Conservation (phyloP, 2,797 vertebrate species). For the Gadopsis bispinosus region DNA sequence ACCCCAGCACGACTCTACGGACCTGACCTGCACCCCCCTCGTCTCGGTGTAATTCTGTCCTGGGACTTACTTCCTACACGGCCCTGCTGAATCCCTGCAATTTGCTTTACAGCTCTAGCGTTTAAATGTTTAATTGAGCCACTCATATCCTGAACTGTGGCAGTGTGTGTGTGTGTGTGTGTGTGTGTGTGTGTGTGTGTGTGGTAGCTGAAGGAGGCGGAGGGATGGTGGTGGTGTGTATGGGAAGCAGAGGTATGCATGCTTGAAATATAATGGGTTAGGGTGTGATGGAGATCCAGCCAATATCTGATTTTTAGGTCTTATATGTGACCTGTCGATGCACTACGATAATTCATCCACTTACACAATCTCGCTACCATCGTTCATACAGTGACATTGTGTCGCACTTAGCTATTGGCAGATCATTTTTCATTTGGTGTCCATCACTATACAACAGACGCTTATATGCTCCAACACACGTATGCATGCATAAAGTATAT, state of each 20-base stretch:
- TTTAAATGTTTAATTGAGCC: constrained; percentile 86
- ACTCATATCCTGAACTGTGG: constrained; percentile 64
- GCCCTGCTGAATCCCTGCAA: constrained; percentile 77
- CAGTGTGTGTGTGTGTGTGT: constrained; percentile 37
- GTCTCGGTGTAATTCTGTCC: constrained; percentile 70
- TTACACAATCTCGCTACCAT: constrained; percentile 10
- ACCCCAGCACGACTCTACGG: constrained; percentile 51
- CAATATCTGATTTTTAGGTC: constrained; percentile 18
- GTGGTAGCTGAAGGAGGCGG: constrained; percentile 15
- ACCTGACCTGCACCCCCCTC: constrained; percentile 71
- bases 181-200: constrained; percentile 30
- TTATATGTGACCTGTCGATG: constrained; percentile 58
- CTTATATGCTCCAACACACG: not conserved
- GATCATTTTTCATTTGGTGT: constrained; percentile 17
- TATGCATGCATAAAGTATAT: not conserved
- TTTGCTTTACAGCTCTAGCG: constrained; percentile 80
- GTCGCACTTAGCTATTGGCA: constrained; percentile 14
- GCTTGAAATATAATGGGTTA: constrained; percentile 51
- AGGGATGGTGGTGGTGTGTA: constrained; percentile 30
- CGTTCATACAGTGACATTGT: constrained; percentile 8
- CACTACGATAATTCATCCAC: constrained; percentile 36
- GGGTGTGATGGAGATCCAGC: constrained; percentile 53
- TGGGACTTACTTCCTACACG: constrained; percentile 77
- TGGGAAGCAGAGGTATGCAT: constrained; percentile 30
- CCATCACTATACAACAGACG: constrained; percentile 5